A percentile compares a stretch with the other conserved stretches of the same genome.
phyloP scores from a whole-genome alignment of 2,888 invertebrate genomes.

The Selenia dentaria region DNA sequence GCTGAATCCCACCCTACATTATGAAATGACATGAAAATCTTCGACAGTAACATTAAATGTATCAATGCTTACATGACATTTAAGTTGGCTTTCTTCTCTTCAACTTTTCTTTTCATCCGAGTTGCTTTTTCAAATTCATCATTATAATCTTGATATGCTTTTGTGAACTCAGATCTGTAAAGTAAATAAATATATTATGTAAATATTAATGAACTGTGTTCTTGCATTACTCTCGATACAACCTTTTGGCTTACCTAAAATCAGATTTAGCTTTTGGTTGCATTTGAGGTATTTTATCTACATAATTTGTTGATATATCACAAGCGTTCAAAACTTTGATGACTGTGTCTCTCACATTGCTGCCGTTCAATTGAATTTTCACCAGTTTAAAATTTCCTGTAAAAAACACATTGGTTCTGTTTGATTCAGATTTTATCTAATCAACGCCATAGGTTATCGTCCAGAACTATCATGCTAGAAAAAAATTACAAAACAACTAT shows the following conservation, averaged over 20 bases:
- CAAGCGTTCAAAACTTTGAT: slow-evolving; percentile 91
- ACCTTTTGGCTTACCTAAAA: slow-evolving; percentile 49
- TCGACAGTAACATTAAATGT: not conserved
- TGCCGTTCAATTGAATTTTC: slow-evolving; percentile 88
- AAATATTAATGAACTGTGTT: too few relatives aligned
- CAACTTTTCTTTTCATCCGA: slow-evolving; percentile 64
- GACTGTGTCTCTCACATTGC: slow-evolving; percentile 89
- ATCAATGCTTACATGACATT: slow-evolving; percentile 65
- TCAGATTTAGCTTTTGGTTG: slow-evolving; percentile 43
- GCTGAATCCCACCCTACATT: too few relatives aligned
- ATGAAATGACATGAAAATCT: too few relatives aligned
- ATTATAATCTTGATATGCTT: slow-evolving; percentile 62
- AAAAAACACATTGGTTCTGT: too few relatives aligned
- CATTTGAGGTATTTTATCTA: slow-evolving; percentile 88
- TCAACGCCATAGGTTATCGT: too few relatives aligned
- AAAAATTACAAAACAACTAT: too few relatives aligned
- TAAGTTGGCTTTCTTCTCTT: slow-evolving; percentile 60
- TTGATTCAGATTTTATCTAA: too few relatives aligned
- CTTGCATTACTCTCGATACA: not conserved
- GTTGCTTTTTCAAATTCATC: slow-evolving; percentile 65
- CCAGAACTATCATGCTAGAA: too few relatives aligned
- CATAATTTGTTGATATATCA: slow-evolving; percentile 93
- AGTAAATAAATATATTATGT: not conserved
- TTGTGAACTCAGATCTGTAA: slow-evolving; percentile 52
- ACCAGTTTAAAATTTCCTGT: slow-evolving; percentile 89